Conservation (phyloP, 2,888 invertebrate species). For the Cetonia aurata region DNA sequence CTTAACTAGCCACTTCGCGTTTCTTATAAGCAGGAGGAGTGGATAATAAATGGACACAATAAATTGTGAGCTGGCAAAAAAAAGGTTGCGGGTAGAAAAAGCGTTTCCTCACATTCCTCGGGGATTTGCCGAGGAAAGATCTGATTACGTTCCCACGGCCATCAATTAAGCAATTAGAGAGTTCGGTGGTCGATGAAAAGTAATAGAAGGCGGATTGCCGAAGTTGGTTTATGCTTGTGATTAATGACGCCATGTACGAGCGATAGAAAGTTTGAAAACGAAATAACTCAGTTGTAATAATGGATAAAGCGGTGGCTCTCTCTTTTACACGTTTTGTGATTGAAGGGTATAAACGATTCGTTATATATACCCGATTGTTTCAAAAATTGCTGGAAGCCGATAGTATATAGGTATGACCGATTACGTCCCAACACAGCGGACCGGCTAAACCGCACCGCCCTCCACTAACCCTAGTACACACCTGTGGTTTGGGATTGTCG, state of each 20-base stretch:
- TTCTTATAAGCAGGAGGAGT: conserved; percentile 5
- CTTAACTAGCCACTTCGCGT: neutral
- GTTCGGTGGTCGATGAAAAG: conserved; percentile 13
- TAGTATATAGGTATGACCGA: too few relatives aligned
- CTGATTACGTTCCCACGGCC: conserved; percentile 31
- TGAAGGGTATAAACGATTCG: too few relatives aligned
- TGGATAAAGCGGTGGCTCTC: too few relatives aligned
- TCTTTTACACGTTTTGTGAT: too few relatives aligned
- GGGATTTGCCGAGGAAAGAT: conserved; percentile 13
- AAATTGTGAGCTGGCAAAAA: conserved; percentile 13
- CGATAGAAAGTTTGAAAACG: conserved; percentile 34
- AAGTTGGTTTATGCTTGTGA: conserved; percentile 21
- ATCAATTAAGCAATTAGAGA: conserved; percentile 38
- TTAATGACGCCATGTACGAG: conserved; percentile 19
- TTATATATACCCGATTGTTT: too few relatives aligned
- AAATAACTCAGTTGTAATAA: conserved; percentile 34
- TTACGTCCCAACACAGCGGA: too few relatives aligned
- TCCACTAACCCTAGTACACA: too few relatives aligned
- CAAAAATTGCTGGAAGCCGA: too few relatives aligned
- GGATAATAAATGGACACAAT: conserved; percentile 34
- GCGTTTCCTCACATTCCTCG: neutral
- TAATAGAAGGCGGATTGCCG: conserved; percentile 27
- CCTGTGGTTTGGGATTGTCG: too few relatives aligned
- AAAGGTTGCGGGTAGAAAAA: conserved; percentile 12
- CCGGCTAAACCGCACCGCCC: too few relatives aligned